Evolutionary conservation across 2,113 vertebrate genomes (phyloP).

Genomic region (Rafetus swinhoei): DNA sequence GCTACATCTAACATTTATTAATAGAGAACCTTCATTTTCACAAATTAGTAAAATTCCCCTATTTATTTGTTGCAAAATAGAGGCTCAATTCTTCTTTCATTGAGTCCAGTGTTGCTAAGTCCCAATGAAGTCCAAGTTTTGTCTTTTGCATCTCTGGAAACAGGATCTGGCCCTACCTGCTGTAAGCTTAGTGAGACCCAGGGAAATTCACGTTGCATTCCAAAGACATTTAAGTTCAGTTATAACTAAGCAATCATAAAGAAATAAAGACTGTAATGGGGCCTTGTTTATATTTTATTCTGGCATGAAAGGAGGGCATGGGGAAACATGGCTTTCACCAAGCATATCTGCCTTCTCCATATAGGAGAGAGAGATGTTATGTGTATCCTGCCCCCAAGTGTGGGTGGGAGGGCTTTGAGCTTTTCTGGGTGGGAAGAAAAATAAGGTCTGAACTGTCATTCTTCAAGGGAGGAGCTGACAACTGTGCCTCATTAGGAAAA

Average conservation of each 20-base stretch:
- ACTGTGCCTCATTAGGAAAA: not conserved
- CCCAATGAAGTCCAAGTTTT: not conserved
- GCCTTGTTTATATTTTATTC: slow-evolving; percentile 33
- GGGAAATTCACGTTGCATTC: not conserved
- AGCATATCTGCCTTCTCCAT: not conserved
- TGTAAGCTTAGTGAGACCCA: not conserved
- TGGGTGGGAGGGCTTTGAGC: not conserved
- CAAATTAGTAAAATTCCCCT: not conserved
- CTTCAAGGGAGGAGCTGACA: not conserved
- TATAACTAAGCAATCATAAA: not conserved
- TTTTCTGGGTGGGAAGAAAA: not conserved
- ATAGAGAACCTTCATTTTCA: not conserved
- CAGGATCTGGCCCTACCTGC: not conserved
- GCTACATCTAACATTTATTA: not conserved
- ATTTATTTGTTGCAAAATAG: not conserved
- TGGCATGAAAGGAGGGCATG: slow-evolving; percentile 21
- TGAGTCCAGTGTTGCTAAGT: not conserved
- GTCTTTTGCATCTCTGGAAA: not conserved
- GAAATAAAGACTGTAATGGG: slow-evolving; percentile 4
- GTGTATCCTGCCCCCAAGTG: not conserved
- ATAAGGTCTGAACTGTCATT: not conserved
- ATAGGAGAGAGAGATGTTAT: not conserved
- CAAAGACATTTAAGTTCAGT: not conserved
- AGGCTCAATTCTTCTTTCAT: not conserved
- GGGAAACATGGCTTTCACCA: slow-evolving; percentile 19